Evolutionary conservation across 2,113 vertebrate genomes (phyloP).

Genomic region (Tyrannus savana): DNA sequence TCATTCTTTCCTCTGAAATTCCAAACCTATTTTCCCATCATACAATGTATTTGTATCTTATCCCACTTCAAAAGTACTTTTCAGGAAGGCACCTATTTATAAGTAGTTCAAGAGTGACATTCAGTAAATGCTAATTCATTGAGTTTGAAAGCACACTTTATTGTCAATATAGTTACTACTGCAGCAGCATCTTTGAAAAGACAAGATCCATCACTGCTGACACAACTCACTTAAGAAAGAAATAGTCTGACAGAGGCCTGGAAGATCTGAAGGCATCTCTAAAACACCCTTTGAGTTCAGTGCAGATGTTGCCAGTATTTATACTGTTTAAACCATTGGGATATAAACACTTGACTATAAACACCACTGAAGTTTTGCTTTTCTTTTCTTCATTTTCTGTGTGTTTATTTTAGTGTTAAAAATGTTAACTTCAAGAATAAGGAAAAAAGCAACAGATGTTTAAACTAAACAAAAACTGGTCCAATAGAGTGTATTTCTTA

Average conservation of each 20-base stretch:
- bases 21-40: neutral
- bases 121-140: neutral
- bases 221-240: neutral
- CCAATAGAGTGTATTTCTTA: neutral
- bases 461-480: slow-evolving; percentile 60
- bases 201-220: slow-evolving; percentile 1
- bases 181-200: neutral
- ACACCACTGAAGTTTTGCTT: slow-evolving; percentile 61
- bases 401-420: slow-evolving; percentile 74
- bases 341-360: slow-evolving; percentile 67
- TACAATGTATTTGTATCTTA: neutral
- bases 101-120: neutral
- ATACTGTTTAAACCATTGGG: slow-evolving; percentile 46
- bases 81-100: neutral
- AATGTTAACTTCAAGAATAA: slow-evolving; percentile 71
- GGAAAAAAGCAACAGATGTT: slow-evolving; percentile 72
- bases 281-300: slow-evolving; percentile 12
- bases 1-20: neutral
- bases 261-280: slow-evolving; percentile 27
- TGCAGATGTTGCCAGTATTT: slow-evolving; percentile 68
- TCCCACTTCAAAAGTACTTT: slow-evolving; percentile 9
- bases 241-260: neutral
- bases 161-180: neutral
- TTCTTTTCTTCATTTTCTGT: slow-evolving; percentile 63
- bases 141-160: neutral